Conservation (phyloP, 1,140 invertebrate genomes). For the Musca domestica region DNA sequence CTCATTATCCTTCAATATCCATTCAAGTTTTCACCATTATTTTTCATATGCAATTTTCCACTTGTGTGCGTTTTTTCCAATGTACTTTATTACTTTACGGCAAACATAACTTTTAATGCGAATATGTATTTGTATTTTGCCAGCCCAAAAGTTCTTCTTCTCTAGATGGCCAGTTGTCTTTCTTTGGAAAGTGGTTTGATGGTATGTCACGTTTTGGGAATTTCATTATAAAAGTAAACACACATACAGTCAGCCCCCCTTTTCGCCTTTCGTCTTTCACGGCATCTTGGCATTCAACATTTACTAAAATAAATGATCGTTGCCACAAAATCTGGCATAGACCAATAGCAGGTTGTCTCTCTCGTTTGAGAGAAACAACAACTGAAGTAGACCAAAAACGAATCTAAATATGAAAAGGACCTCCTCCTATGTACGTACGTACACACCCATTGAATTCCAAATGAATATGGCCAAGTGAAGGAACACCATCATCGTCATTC, state of each 20-base stretch:
- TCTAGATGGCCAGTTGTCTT: background rate
- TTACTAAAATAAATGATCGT: conserved; percentile 22
- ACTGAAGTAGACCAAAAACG: background rate
- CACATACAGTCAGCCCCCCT: too few species aligned
- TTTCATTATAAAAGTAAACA: conserved; percentile 20
- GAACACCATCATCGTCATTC: too few species aligned
- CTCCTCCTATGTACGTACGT: too few species aligned
- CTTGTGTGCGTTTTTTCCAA: conserved; percentile 1
- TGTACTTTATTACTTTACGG: conserved; percentile 1
- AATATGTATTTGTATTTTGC: conserved; percentile 4
- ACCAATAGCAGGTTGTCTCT: background rate
- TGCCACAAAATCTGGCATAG: conserved; percentile 22
- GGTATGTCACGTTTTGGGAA: conserved; percentile 24
- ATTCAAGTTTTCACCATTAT: too few species aligned
- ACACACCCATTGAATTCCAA: too few species aligned
- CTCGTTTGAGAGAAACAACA: background rate
- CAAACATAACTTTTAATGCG: conserved; percentile 19
- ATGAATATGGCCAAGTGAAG: too few species aligned
- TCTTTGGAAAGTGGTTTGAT: background rate
- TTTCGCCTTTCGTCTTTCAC: too few species aligned
- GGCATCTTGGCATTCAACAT: background rate
- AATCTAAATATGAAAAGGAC: background rate
- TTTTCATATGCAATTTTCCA: too few species aligned
- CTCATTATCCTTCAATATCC: too few species aligned
- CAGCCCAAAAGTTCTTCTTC: background rate